Evolutionary conservation across 2,797 vertebrate genomes (phyloP), one percentile per base, ranked within the genome.

Genomic region (Tapirus indicus): DNA sequence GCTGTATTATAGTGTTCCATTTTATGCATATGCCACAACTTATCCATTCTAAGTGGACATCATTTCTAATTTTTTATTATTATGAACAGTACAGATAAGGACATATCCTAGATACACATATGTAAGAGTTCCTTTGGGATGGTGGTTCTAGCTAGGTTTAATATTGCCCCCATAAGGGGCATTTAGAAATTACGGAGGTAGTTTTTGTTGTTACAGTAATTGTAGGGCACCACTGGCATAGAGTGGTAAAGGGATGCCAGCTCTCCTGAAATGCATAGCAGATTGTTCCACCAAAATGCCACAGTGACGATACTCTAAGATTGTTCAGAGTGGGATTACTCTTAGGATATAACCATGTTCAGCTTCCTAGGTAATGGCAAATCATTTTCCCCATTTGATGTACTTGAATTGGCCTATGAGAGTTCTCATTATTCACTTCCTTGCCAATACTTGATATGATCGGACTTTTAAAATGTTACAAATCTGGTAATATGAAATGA

Each of bases 401-500:
- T n/a, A 47, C 52, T 88, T 89, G 60, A 25, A 0, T 6, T 96
- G 52, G 60, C 11, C 68, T 82, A 1, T 49, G 23, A 80, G 29
- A 75, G 68, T 92, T 44, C n/a, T 80, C 62, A 75, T 60, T 23
- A 75, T 60, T 23, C 18, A 62, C 35, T 93, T 90, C 79, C n/a
- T 77, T 82, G 52, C 35, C 52, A 69, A 0, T 69, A 35, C 74
- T 58, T 87, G 49, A 68, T 58, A 12, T 47, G 71, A 64, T 64
- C n/a, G 74, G 78, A 58, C 86, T 69, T 78, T 54, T 66, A 86
- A 95, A 85, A 80, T 74, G 52, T 80, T 90, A 58, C 2, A 62
- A 16, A 52, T 85, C 41, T 88, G 25, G 27, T 23, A 1, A 17
- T 58, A 47, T 58, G 44, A 58, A 66, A 58, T 85, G 32, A 29